Evolutionary conservation across 2,797 vertebrate species (phyloP), one percentile per base, ranked within the genome.

Genomic region (Coccyzus lansbergi): DNA sequence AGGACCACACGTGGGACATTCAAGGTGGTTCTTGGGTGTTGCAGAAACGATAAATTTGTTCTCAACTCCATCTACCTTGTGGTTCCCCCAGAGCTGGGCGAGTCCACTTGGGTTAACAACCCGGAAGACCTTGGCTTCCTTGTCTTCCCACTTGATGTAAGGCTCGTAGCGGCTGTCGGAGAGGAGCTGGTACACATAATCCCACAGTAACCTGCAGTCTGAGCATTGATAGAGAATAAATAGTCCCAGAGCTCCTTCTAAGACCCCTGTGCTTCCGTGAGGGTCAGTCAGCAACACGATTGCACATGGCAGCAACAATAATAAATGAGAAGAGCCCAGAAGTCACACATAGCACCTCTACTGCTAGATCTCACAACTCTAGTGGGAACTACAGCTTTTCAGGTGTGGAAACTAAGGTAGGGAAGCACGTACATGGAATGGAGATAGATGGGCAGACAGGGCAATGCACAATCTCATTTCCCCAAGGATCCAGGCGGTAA

Each of bases 41-140:
- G 38, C n/a, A 76, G 42, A 40, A 33, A 19, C 5, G n/a, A 36
- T 15, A 22, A 3, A 21, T 7, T 25, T 10, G 0, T 67, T 15
- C 38, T n/a, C 65, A 26, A 3, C 4, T 26, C 28, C 63, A 19
- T 64, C 97, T 82, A 99, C 99, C 98, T 99, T 99, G 95, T 99
- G 99, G 96, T 98, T 99, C 31, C 99, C 99, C 99, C 99, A 99
- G 89, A 99, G 98, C 72, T 97, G 98, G 31, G 99, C 99, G 8
- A 99, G 97, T 82, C 99, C 98, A 0, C 98, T 99, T 1, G 99
- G 99, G 92, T 99, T 98, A 22, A 99, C 98, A 1, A 99, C 98
- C 5, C 98, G 97, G 92, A 99, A 99, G 68, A 99, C 94, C 74
- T 98, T 98, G 86, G 97, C 96, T 4, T 98, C 97, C 49, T 93